Evolutionary conservation across 2,113 vertebrate genomes (phyloP), one percentile per base, ranked within the genome.

Genomic region (Hydropotes inermis): DNA sequence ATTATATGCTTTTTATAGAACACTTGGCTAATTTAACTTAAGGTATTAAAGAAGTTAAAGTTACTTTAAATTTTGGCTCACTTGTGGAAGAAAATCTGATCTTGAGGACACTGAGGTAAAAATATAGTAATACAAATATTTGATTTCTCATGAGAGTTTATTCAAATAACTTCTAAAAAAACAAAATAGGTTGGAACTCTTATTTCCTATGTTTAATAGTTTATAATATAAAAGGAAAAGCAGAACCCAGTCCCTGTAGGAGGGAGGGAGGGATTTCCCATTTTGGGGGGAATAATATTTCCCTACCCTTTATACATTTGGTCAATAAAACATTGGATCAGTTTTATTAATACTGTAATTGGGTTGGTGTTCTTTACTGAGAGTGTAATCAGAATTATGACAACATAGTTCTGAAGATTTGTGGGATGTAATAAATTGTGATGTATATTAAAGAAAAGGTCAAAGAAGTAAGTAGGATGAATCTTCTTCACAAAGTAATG

Each of bases 111-210:
- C 30, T 58, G 5, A 25, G 14, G 13, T 52, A 78, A 60, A 79
- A 79, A 61, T 60, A 7, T n/a, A 28, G 27, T 23, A 33, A n/a
- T 47, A 39, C 60, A 14, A 78, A 60, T 89, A 13, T 57, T 6
- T 55, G 21, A 2, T 78, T 81, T 96, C 9, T 91, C n/a, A 25
- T 55, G 17, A 76, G 92, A 87, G 10, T 57, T 67, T 61, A 39
- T 89, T 82, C 36, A 96, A 47, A 55, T 88, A 47, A 85, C 13
- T 94, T 96, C 39, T 91, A 14, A 94, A 93, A 93, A 93, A 50
- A 47, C 19, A 55, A 70, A 84, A 19, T 86, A n/a, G 50, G 0
- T 43, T 50, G 1, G 1, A 64, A 54, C 4, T 85, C 19, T 47
- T 45, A 45, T 45, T 84, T 96, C 33, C 4, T 88, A 1, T 57